Evolutionary conservation across 2,888 invertebrate genomes (phyloP), one percentile per base, ranked within the genome.

Genomic region (Listrodromus nycthemerus): DNA sequence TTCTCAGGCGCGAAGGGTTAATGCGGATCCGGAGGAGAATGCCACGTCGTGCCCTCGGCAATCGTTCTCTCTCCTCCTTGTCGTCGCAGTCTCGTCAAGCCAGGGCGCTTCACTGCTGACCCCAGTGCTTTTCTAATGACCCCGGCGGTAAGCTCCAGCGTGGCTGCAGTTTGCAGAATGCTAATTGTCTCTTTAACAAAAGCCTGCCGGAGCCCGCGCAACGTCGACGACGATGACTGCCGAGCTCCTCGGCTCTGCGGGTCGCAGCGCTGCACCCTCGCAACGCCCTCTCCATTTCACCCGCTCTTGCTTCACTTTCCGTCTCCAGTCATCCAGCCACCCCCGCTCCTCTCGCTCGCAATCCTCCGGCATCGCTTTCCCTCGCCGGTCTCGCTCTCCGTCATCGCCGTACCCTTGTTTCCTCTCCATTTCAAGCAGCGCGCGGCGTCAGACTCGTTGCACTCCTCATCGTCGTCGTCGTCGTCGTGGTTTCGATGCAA

Each of bases 101-200:
- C 69, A 61, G 74, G 5, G 55, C 67, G 41, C 55, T 16, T 69
- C 69, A 21, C 61, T 45, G 70, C 79, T 74, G 77, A 85, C 84
- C 86, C 84, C 83, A 78, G 83, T 71, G 78, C 86, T 85, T 82
- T 83, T 82, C 86, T 85, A 88, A 87, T 85, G 86, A 85, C 80
- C 76, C 66, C 27, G 58, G 74, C 74, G 73, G 55, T 73, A 78
- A 82, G 77, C 76, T 82, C 67, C 71, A 50, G 45, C 75, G 80
- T 78, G 69, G 73, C 80, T 80, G 75, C 86, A 83, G 83, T 84
- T 88, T 86, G 85, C 87, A 86, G 88, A 89, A 90, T 89, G 88
- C 87, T 88, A 89, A 90, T 89, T 90, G 88, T 89, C 86, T 83
- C 85, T 87, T 86, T 83, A 87, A 89, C 86, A 89, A 89, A 88